Evolutionary conservation across 64 coral and sea anemone species (phyloP), one percentile per base, ranked within the genome.

Genomic region (Astreopora myriophthalma): DNA sequence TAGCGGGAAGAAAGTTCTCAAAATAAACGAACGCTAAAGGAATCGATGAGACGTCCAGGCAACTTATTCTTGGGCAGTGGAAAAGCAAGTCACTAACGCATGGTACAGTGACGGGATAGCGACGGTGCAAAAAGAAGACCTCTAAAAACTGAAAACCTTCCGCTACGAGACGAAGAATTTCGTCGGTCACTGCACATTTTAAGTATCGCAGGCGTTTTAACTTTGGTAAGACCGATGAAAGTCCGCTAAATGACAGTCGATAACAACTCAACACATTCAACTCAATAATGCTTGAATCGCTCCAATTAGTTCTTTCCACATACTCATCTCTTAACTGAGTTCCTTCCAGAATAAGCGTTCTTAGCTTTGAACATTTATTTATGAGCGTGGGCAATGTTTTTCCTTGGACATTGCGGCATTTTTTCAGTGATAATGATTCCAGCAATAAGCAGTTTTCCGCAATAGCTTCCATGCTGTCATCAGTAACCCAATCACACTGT

Each of bases 41-140:
- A 83, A 94, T 94, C 0, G 92, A 94, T 34, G 92, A 94, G 39
- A 94, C 62, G 48, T 94, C 92, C 20, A 94, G 51, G 67, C 92
- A 94, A 0, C 75, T 88, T 48, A 94, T 60, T 44, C 65, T 72
- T 27, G 92, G 92, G 16, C 92, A 94, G 32, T 82, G 72, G 22
- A 94, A 62, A 13, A 94, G 76, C 75, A 94, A 66, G 60, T 94
- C 87, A 40, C 87, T 89, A 3, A 94, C 92, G 22, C 64, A 69
- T 64, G 88, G 74, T 6, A 94, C 92, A 2, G 85, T 94, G 48
- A 94, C 87, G 19, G 92, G 92, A 63, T 94, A 94, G 2, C 92
- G 92, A 1, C 92, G 69, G 30, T 94, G 92, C 30, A 94, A 86
- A 42, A 88, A 79, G 5, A 94, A 58, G 6, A 89, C 34, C 17